Conservation (phyloP, 2,113 vertebrate species). For the Tapirus terrestris region DNA sequence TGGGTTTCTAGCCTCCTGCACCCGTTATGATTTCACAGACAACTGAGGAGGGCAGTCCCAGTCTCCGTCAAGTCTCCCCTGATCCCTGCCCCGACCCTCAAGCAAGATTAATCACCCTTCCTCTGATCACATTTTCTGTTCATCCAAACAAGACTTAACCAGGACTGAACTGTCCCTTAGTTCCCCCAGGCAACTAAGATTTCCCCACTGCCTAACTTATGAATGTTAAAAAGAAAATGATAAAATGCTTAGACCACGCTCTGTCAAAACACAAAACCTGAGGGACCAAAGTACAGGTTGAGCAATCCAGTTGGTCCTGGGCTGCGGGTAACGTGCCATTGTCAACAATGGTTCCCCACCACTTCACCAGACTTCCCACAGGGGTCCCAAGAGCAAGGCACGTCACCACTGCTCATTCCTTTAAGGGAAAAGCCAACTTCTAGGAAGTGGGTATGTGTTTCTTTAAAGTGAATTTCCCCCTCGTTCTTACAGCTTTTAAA, state of each 20-base stretch:
- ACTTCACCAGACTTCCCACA: no score
- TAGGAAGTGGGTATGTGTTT: no score
- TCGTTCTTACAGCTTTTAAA: background rate
- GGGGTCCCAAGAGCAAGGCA: background rate
- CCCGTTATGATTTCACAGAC: background rate
- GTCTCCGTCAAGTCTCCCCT: background rate
- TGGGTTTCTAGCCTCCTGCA: background rate
- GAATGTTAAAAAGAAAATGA: background rate
- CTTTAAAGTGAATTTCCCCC: background rate
- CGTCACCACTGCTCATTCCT: background rate
- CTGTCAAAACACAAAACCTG: background rate
- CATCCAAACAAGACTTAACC: background rate
- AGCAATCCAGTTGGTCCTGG: no score
- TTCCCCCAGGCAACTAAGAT: background rate
- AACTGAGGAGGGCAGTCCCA: background rate
- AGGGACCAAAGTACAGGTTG: background rate
- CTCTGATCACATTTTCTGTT: background rate
- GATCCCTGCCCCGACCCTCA: background rate
- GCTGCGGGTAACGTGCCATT: accelerated
- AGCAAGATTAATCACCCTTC: background rate
- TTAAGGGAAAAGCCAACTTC: background rate
- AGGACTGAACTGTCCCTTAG: background rate
- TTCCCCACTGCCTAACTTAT: background rate
- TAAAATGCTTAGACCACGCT: background rate
- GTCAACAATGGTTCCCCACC: accelerated